These are phyloP conservation scores for Homarus americanus DNA, from an alignment of 1,140 invertebrate genomes.

Conservation along the genomic window DNA sequence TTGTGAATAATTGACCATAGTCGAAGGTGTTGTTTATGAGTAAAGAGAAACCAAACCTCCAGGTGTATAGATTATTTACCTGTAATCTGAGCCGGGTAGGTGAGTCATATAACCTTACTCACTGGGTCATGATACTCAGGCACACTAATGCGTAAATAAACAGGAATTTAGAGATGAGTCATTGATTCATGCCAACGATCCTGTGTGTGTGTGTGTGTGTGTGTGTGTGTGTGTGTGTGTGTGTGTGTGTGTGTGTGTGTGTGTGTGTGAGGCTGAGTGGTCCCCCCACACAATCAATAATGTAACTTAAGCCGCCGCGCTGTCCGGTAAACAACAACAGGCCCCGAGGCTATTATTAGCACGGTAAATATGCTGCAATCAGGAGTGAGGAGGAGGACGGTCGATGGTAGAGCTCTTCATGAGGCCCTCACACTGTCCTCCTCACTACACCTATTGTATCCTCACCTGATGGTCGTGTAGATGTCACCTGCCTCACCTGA, in stretches of 20 bases:
- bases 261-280: not conserved
- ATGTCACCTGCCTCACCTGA: too few relatives aligned
- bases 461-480: too few relatives aligned
- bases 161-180: too few relatives aligned
- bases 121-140: too few relatives aligned
- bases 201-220: conserved; percentile 14
- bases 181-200: not conserved
- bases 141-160: too few relatives aligned
- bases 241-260: conserved; percentile 17
- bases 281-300: conserved; percentile 49
- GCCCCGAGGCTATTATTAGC: conserved; percentile 23
- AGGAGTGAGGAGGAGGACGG: not conserved
- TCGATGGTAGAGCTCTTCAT: not conserved
- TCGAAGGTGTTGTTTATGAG: too few relatives aligned
- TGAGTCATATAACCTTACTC: too few relatives aligned
- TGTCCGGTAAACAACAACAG: conserved; percentile 47
- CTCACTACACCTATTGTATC: too few relatives aligned
- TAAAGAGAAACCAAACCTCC: too few relatives aligned
- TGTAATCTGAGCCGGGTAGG: too few relatives aligned
- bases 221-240: not conserved
- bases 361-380: conserved; percentile 9
- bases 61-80: too few relatives aligned
- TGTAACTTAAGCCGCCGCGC: conserved; percentile 48
- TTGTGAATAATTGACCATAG: too few relatives aligned
- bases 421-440: not conserved